Base-by-base conservation (phyloP, 2,113 vertebrate species). In the Elgaria multicarinata region DNA sequence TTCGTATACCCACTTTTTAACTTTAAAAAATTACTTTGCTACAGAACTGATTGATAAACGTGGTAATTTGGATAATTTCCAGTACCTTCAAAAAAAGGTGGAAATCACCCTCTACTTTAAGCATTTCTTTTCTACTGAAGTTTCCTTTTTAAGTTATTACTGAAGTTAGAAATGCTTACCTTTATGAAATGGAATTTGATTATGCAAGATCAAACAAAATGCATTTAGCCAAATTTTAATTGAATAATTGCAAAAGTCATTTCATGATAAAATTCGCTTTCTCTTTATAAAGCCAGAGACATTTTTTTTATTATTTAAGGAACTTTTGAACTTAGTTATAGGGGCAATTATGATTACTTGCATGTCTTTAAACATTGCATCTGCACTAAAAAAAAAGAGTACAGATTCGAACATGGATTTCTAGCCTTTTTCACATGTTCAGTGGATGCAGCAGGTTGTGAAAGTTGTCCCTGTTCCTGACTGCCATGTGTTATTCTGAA, bases 281-380 rank as follows among this genome's bases (percentile, higher is more conserved):
- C 67, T 3, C 0, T 1, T 10, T 88, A 66, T 6, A 72, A 42
- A 55, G 2, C 4, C 39, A 39, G 20, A 9, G 20, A 6, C 26
- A 33, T 58, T 78, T 87, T 31, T 5, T 20, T 22, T 42, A 84
- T 50, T 50, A 50, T 50, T 58, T 58, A 13, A 84, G 39, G n/a
- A 1, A 46, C 22, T 20, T 67, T 72, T 36, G 3, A 16, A 66
- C 2, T 74, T 71, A 36, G 42, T 82, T 39, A 12, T 12, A 1
- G 33, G 1, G 53, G 42, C 31, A 72, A n/a, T 78, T 8, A 24
- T 50, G 22, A 44, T 3, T 31, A 39, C 58, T 16, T 3, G 33
- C 1, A 0, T 62, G 1, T 46, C 82, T 88, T 87, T 46, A 3
- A 64, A 66, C 50, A 39, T 28, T 1, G 12, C 0, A 0, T 64